A percentile compares a stretch with the other conserved stretches of the same genome.
phyloP scores from a whole-genome alignment of 2,797 vertebrate genomes.

The Philypnodon macrostomus region DNA sequence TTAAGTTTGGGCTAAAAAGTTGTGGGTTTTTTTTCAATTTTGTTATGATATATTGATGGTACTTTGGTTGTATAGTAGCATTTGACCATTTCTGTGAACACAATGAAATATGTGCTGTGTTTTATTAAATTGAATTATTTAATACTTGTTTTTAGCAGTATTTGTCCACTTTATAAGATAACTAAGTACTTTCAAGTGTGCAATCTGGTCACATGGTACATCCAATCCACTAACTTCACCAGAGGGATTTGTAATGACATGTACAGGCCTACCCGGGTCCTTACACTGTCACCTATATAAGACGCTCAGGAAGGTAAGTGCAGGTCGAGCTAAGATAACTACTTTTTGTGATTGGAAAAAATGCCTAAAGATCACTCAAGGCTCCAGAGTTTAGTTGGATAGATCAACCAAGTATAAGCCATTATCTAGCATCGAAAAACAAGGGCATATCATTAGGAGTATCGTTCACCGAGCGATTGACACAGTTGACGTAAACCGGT shows the following conservation, averaged over 20 bases:
- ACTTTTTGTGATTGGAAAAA: too few relatives aligned
- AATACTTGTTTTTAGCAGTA: background rate
- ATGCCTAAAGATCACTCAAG: background rate
- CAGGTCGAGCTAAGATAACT: background rate
- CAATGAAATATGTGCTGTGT: constrained; percentile 37
- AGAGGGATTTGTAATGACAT: constrained; percentile 38
- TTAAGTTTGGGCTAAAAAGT: constrained; percentile 13
- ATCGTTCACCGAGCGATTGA: constrained; percentile 39
- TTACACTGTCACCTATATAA: constrained; percentile 29
- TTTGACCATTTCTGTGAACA: constrained; percentile 20
- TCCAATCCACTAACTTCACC: constrained; percentile 48
- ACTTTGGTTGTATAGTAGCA: constrained; percentile 22
- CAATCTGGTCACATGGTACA: constrained; percentile 23
- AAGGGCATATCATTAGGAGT: constrained; percentile 9
- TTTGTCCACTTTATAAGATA: background rate
- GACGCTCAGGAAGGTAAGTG: background rate
- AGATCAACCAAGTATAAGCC: too few relatives aligned
- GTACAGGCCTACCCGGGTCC: constrained; percentile 20
- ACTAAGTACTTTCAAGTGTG: too few relatives aligned
- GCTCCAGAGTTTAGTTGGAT: background rate
- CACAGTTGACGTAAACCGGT: constrained; percentile 48
- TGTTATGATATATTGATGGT: constrained; percentile 4
- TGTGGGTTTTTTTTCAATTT: background rate
- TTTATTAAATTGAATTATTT: constrained; percentile 54
- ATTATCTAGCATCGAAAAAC: too few relatives aligned